Conservation (phyloP, 2,113 vertebrate species). For the Platichthys flesus region DNA sequence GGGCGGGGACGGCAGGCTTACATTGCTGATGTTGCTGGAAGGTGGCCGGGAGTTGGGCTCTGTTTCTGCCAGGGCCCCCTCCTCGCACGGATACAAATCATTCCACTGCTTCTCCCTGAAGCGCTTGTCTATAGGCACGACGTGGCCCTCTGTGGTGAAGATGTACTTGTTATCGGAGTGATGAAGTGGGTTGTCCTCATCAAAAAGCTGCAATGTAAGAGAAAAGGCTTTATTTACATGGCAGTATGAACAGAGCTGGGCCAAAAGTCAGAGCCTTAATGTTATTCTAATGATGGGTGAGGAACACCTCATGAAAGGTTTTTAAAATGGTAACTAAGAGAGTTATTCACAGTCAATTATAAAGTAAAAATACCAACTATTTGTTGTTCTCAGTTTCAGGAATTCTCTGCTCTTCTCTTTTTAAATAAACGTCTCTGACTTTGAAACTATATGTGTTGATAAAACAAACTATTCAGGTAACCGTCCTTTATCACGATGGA, state of each 20-base stretch:
- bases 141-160: constrained; percentile 98
- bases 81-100: constrained; percentile 82
- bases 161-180: constrained; percentile 92
- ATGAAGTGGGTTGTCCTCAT: constrained; percentile 97
- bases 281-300: no score
- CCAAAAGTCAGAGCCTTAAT: no score
- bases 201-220: constrained; percentile 86
- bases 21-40: constrained; percentile 89
- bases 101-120: constrained; percentile 91
- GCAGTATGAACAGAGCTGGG: background rate
- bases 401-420: no score
- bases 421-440: no score
- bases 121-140: constrained; percentile 90
- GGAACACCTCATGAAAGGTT: no score
- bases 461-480: no score
- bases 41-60: constrained; percentile 51
- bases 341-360: no score
- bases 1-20: constrained; percentile 71
- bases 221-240: background rate
- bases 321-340: no score
- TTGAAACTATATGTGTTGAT: no score
- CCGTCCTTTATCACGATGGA: no score
- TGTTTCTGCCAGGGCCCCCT: constrained; percentile 50
- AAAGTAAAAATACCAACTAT: no score
- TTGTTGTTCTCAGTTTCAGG: no score